Base-by-base conservation (phyloP, 2,888 invertebrate genomes). In the Ophraella communa region DNA sequence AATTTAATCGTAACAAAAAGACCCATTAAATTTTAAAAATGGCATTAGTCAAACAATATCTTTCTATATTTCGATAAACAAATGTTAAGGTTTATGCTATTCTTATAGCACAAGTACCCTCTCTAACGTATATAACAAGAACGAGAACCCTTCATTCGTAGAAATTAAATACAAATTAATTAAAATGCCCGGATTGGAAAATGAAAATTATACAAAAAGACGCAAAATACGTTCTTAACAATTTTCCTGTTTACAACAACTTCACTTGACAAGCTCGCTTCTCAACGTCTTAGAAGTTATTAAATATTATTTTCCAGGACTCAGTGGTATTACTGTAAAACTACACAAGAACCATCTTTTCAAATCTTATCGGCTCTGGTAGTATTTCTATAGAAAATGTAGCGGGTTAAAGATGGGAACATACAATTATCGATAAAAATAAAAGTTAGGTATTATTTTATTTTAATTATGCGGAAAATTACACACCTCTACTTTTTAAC, bases 221-320 rank as follows among this genome's bases (percentile, higher is more conserved):
- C 45, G 21, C 21, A 45, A 21, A 21, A 45, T 21, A 45, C 21
- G 45, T 21, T 21, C 21, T 45, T 23, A n/a, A 23, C 35, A 45
- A 18, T 45, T 45, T 45, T 45, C 45, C 14, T n/a, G 45, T 47
- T 47, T 23, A 47, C 47, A 47, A 42, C 18, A 42, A 45, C n/a
- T 42, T 42, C 8, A 10, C 14, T 45, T 21, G 45, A 45, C 45
- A 45, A 45, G 21, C 45, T 47, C n/a, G 23, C 20, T 39, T 42
- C 23, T 54, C 14, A 24, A 44, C 21, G 44, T 21, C 47, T 47
- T 10, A 23, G 21, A 47, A 47, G 27, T 24, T 42, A 56, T 56
- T 44, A 23, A 24, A 56, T 44, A 44, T 44, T 44, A 24, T 27
- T n/a, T 56, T 8, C 44, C 44, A 24, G 27, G 42, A 24, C 44